Conservation (phyloP, 2,113 vertebrate species). For the Bos javanicus region DNA sequence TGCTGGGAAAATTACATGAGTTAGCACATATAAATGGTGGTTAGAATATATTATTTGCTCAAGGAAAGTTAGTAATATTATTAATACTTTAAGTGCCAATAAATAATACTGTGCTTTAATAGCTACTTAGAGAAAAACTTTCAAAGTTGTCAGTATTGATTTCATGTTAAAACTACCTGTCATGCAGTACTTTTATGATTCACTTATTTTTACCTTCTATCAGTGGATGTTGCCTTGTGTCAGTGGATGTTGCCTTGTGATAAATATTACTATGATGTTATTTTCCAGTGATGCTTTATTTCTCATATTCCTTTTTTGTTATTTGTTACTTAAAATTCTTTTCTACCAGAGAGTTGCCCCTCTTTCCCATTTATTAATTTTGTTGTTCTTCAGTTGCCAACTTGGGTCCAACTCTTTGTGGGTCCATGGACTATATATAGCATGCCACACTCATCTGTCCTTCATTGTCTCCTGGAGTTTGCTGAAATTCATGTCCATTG, state of each 20-base stretch:
- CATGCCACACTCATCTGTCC: neutral
- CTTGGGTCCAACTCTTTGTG: neutral
- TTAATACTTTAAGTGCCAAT: neutral
- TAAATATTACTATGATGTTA: neutral
- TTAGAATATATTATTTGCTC: neutral
- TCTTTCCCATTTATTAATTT: neutral
- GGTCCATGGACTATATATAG: neutral
- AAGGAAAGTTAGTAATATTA: neutral
- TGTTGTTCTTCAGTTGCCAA: neutral
- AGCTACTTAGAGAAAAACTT: neutral
- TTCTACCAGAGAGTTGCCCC: neutral
- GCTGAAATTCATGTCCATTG: neutral
- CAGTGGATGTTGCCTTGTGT: neutral
- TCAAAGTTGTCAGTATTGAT: neutral
- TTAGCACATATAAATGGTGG: neutral
- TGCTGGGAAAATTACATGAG: neutral
- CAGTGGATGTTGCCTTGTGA: neutral
- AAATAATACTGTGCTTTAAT: neutral
- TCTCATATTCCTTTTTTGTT: neutral
- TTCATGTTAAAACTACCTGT: neutral
- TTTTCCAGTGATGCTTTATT: neutral
- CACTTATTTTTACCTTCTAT: neutral
- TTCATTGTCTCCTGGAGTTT: neutral
- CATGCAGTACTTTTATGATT: neutral
- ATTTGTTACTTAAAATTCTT: neutral